Base-by-base conservation (phyloP, 2,888 invertebrate genomes). In the Spisula subtruncata region DNA sequence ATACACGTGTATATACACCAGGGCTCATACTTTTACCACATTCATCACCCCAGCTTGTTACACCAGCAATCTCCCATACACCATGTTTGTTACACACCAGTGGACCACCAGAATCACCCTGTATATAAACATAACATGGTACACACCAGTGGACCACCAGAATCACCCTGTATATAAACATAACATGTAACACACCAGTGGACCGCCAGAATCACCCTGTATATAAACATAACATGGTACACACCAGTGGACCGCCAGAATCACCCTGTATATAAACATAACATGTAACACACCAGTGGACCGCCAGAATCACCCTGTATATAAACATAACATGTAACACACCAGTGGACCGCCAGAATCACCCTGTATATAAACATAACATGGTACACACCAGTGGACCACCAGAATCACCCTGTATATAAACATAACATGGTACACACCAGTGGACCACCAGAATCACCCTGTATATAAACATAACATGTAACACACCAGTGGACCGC, bases 101-200 rank as follows among this genome's bases (percentile, higher is more conserved):
- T 16, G 95, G 95, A 10, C 95, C 95, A 35, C 95, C 95, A 16
- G 93, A 93, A 79, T 95, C 95, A 18, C 95, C 95, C 95, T 95
- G 84, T 25, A 56, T n/a, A n/a, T n/a, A n/a, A n/a, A n/a, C n/a
- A n/a, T n/a, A n/a, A n/a, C n/a, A n/a, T 93, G 83, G 93, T 89
- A 88, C 95, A 95, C 12, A 93, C 93, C 29, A 95, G 51, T 16
- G 95, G 95, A 10, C 95, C 95, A 35, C 95, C 95, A 16, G 93
- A 93, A 79, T 95, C 95, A 18, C 95, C n/a, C n/a, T n/a, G n/a
- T n/a, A n/a, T n/a, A n/a, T n/a, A n/a, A n/a, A n/a, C n/a, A n/a
- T n/a, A n/a, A n/a, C n/a, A n/a, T 93, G 83, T 94, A 88, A 88
- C 95, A 95, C 12, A 93, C 93, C 29, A 95, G 51, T 16, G 95